Evolutionary conservation across 2,888 invertebrate species (phyloP), one percentile per base, ranked within the genome.

Genomic region (Theodoxus fluviatilis): DNA sequence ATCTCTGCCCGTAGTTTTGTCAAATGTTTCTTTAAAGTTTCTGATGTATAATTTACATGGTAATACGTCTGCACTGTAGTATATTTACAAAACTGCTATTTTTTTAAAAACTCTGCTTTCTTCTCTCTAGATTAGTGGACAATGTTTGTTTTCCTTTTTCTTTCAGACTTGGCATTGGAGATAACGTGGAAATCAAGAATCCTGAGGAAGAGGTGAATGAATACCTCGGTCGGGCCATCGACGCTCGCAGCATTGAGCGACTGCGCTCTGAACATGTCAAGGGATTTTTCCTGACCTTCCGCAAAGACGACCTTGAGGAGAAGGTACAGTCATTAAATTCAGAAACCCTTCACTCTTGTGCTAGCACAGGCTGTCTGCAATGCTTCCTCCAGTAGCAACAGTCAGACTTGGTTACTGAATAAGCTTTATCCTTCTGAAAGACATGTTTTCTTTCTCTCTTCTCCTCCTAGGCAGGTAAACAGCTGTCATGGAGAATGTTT

Each of bases 201-300:
- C 69, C 69, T 3, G 94, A 95, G 80, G 95, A 95, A 79, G 96
- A 96, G 88, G 95, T 96, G 31, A 96, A 98, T 85, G 98, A 98
- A 80, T 98, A 98, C 87, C 90, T 98, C 78, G 94, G 95, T 91
- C 92, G 94, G 77, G 97, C 97, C 18, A 98, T 98, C 76, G 96
- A 97, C 87, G 96, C 96, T 0, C 91, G 96, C 68, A 95, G 95
- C 85, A 94, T 96, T 71, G 96, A 97, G 88, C 91, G 93, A 67
- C 90, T 96, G 68, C 90, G 95, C 69, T 91, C 93, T 0, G 94
- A 97, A 84, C 95, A 98, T 87, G 97, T 97, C 86, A 91, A 92
- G 69, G 92, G 93, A 0, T 90, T 95, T 85, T 90, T 94, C 35
- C 91, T 98, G 71, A 93, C 93, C 74, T 98, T 98, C 89, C 92